Percentiles rank a stretch among this genome's conserved stretches.
phyloP scores from a whole-genome alignment of 1,140 invertebrate species.

The Coptotermes formosanus region DNA sequence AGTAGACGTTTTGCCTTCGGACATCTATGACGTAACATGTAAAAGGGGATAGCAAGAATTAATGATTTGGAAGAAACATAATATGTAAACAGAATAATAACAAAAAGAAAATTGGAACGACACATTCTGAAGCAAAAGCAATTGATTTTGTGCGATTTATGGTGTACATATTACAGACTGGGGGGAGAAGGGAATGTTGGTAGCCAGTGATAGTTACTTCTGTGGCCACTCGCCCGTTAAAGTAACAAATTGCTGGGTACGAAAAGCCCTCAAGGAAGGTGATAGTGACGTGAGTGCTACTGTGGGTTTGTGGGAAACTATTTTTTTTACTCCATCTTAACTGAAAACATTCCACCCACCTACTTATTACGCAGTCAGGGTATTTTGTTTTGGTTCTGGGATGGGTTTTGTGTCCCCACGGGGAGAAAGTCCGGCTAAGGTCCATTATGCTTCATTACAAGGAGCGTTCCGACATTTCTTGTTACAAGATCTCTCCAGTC shows the following conservation, averaged over 20 bases:
- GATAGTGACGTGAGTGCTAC: not conserved
- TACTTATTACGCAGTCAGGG: not conserved
- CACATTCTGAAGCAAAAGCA: not conserved
- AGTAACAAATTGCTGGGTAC: conserved; percentile 11
- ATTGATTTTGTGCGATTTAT: not conserved
- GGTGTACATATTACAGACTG: not conserved
- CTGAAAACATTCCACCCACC: conserved; percentile 17
- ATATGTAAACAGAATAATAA: not conserved
- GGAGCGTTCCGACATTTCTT: not conserved
- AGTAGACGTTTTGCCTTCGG: not conserved
- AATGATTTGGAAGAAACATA: not conserved
- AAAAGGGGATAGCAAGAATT: not conserved
- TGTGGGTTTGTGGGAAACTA: conserved; percentile 18
- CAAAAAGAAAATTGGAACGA: not conserved
- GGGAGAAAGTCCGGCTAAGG: not conserved
- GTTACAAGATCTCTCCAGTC: not conserved
- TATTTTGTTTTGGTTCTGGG: not conserved
- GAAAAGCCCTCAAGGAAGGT: not conserved
- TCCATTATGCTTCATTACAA: not conserved
- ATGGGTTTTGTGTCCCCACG: not conserved
- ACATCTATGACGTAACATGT: not conserved
- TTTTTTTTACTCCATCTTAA: not conserved
- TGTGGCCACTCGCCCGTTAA: not conserved
- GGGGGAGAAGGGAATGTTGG: not conserved
- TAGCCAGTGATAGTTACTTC: not conserved